Conservation (phyloP, 2,888 invertebrate species). For the Hoplodrina ambigua region DNA sequence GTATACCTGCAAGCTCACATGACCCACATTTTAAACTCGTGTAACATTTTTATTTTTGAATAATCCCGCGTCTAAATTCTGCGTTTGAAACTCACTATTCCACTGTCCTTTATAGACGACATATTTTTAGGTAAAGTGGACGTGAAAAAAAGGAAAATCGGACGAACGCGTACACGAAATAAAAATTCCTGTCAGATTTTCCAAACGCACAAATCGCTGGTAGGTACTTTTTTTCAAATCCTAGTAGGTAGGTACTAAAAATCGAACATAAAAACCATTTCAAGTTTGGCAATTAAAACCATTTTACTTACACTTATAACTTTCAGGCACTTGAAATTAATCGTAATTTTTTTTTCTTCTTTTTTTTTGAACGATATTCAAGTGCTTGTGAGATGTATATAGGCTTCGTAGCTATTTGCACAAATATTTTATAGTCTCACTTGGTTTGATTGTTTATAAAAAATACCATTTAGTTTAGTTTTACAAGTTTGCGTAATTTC, state of each 20-base stretch:
- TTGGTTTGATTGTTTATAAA: slow-evolving; percentile 18
- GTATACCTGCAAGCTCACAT: slow-evolving; percentile 27
- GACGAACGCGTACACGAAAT: slow-evolving; percentile 40
- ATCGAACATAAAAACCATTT: slow-evolving; percentile 29
- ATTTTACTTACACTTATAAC: slow-evolving; percentile 47
- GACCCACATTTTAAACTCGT: slow-evolving; percentile 54
- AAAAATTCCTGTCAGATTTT: slow-evolving; percentile 33
- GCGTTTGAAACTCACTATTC: slow-evolving; percentile 43
- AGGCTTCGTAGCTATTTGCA: slow-evolving; percentile 3
- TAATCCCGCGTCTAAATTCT: slow-evolving; percentile 31
- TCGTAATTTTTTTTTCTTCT: slow-evolving; percentile 30
- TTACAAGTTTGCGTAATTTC: neutral
- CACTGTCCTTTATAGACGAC: slow-evolving; percentile 38
- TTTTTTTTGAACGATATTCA: slow-evolving; percentile 4
- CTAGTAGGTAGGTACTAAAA: neutral
- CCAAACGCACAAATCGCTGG: slow-evolving; percentile 20
- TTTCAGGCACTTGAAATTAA: slow-evolving; percentile 35
- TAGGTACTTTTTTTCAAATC: slow-evolving; percentile 20
- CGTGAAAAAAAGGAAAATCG: slow-evolving; percentile 43
- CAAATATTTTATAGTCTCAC: slow-evolving; percentile 5
- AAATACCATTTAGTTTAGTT: slow-evolving; percentile 4
- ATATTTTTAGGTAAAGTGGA: slow-evolving; percentile 46
- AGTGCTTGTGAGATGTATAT: neutral
- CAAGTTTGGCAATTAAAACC: slow-evolving; percentile 45
- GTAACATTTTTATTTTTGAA: slow-evolving; percentile 43